These are phyloP conservation scores for Aphis gossypii DNA, from an alignment of 1,140 invertebrate species.

Conservation along the genomic window DNA sequence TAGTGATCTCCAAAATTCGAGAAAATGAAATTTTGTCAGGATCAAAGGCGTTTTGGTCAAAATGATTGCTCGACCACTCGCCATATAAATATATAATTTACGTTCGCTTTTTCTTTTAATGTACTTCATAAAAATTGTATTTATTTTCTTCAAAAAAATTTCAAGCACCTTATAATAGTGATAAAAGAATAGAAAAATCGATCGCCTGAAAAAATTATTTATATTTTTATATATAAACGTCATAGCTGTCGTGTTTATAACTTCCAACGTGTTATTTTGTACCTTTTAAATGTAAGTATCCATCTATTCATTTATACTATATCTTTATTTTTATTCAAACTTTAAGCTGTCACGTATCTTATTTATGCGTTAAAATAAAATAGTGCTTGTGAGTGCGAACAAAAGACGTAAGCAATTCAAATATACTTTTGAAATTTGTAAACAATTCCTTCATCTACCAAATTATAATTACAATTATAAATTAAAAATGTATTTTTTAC, in stretches of 20 bases:
- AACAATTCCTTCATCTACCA: too few relatives aligned
- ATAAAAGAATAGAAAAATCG: not conserved
- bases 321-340: too few relatives aligned
- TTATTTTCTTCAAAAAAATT: not conserved
- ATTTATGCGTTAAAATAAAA: too few relatives aligned
- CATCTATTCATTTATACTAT: not conserved
- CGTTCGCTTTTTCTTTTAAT: not conserved
- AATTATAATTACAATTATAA: too few relatives aligned
- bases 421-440: too few relatives aligned
- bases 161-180: not conserved
- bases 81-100: not conserved
- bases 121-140: not conserved
- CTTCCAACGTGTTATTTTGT: not conserved
- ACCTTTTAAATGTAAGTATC: not conserved
- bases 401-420: too few relatives aligned
- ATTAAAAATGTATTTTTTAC: too few relatives aligned
- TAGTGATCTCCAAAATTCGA: not conserved
- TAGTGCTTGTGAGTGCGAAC: too few relatives aligned
- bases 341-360: too few relatives aligned
- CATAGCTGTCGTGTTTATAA: not conserved
- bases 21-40: not conserved
- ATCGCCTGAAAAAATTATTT: not conserved
- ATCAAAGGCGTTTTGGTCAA: not conserved
- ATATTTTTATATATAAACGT: not conserved
- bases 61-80: not conserved